These are phyloP conservation scores for Rotaria socialis DNA, from an alignment of 2,888 invertebrate genomes.

Conservation along the genomic window DNA sequence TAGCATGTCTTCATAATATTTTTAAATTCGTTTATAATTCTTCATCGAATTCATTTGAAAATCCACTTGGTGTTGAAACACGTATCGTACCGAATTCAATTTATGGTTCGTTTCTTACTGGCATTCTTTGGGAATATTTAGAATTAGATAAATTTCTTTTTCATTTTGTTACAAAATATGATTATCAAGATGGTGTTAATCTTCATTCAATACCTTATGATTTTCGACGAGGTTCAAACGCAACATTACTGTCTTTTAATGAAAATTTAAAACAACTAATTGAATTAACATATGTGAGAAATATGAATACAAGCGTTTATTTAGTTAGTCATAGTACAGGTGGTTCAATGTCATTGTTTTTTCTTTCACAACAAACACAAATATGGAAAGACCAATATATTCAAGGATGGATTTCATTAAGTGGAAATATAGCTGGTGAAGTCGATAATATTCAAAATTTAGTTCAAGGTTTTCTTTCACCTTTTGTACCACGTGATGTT, in stretches of 20 bases:
- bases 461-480: background rate
- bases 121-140: background rate
- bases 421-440: conserved; percentile 62
- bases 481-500: background rate
- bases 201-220: background rate
- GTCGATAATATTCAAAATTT: background rate
- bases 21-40: background rate
- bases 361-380: conserved; percentile 72
- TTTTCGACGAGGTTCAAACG: background rate
- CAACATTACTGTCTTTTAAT: background rate
- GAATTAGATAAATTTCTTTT: background rate
- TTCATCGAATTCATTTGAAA: background rate
- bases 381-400: conserved; percentile 87
- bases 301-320: conserved; percentile 73
- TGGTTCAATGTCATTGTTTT: conserved; percentile 77
- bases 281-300: conserved; percentile 75
- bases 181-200: background rate
- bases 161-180: background rate
- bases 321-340: conserved; percentile 94
- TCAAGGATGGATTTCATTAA: conserved; percentile 73
- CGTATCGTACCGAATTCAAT: background rate
- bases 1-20: background rate
- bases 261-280: conserved; percentile 71
- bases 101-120: background rate
- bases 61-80: background rate